Evolutionary conservation across 2,888 invertebrate genomes (phyloP), one percentile per base, ranked within the genome.

Genomic region (Ormyrus labotus): DNA sequence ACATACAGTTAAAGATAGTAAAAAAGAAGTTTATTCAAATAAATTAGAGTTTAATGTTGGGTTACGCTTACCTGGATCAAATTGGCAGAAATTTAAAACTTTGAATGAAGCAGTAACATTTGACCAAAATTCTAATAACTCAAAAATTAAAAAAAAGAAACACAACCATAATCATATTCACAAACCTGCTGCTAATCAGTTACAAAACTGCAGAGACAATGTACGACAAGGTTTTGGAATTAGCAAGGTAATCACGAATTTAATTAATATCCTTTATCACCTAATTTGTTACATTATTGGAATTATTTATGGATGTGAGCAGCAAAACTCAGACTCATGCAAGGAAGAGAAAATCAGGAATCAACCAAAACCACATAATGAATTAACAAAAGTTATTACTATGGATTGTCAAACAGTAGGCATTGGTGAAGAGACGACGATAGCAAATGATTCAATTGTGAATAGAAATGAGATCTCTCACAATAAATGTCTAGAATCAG

Each of bases 331-430:
- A 0, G 50, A 69, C 34, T 34, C 34, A 13, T 10, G 11, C 5
- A 34, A 19, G 6, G 9, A 3, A 34, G 67, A 58, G 10, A 68
- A 55, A 60, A 75, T 64, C 47, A 61, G 71, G 11, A 75, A 72
- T 6, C 69, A 68, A 34, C 0, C 9, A 5, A 9, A 53, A 19
- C 13, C 47, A 6, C 4, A 57, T 34, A 64, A 5, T 9, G 58
- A 50, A n/a, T 34, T 92, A 67, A 96, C 95, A 0, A 94, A 93
- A 87, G 93, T 92, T 81, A 89, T 98, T 74, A 97, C 96, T 0
- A 95, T 98, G 91, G 98, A 98, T 89, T 98, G 98, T 89, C 98
- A 98, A 90, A 98, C 98, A 97, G 98, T 98, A 0, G 98, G 98
- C 0, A 94, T 96, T 0, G 97, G 97, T 9, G 93, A 94, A 80